Conservation (phyloP, 92 coral and sea anemone genomes). For the Epizoanthus stellaris region DNA sequence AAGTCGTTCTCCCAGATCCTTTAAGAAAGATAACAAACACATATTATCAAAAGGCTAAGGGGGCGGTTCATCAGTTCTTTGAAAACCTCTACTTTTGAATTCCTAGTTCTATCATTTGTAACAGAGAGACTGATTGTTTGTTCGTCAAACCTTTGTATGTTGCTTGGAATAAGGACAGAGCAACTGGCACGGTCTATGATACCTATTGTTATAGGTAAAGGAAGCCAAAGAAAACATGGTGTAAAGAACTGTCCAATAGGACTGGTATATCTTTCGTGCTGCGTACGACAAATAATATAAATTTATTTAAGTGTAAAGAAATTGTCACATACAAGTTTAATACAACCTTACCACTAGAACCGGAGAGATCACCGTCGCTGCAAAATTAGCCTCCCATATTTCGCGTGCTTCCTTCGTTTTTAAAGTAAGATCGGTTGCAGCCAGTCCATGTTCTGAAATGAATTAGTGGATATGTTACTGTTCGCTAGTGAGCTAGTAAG, state of each 20-base stretch:
- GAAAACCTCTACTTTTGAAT: no score
- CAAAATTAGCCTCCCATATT: conserved; percentile 65
- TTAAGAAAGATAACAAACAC: neutral
- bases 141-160: no score
- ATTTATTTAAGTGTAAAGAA: neutral
- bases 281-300: neutral
- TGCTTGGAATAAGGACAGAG: no score
- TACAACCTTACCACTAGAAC: conserved; percentile 48
- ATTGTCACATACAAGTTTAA: neutral
- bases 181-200: no score
- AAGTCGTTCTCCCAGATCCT: conserved; percentile 5
- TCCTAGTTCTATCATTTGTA: no score
- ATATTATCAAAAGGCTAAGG: no score
- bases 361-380: conserved; percentile 49
- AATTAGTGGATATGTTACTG: neutral
- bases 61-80: no score
- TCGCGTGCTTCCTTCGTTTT: conserved; percentile 51
- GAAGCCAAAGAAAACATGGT: no score
- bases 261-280: neutral
- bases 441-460: neutral
- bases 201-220: no score
- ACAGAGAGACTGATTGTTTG: no score
- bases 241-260: no score
- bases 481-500: no score
- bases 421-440: conserved; percentile 18